Conservation (phyloP, 2,113 vertebrate species). For the Leptobrachium ailaonicum region DNA sequence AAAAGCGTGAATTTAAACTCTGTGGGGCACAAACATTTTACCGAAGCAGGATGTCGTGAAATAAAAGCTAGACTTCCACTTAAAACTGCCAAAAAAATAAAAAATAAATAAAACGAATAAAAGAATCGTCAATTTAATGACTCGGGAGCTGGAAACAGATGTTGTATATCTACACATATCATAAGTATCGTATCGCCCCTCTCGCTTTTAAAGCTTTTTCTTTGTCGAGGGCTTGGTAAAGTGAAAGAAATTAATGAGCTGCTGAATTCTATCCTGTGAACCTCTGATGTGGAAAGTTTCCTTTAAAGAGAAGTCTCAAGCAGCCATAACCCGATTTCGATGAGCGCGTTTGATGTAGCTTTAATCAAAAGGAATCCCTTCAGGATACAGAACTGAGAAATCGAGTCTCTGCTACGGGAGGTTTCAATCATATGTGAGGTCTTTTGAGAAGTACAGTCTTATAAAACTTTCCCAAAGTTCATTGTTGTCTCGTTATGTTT, state of each 20-base stretch:
- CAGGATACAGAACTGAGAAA: neutral
- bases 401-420: neutral
- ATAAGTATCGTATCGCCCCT: slow-evolving; percentile 67
- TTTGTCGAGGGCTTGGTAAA: slow-evolving; percentile 78
- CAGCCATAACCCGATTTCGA: slow-evolving; percentile 56
- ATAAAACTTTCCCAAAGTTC: too few species aligned
- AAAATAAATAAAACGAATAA: slow-evolving; percentile 69
- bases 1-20: slow-evolving; percentile 56
- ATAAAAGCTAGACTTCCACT: slow-evolving; percentile 76
- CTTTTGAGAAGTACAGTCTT: too few species aligned
- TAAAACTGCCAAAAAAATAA: slow-evolving; percentile 76
- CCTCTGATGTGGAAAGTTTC: slow-evolving; percentile 73
- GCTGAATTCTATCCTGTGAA: slow-evolving; percentile 73
- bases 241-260: slow-evolving; percentile 81
- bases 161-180: slow-evolving; percentile 60
- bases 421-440: too few species aligned
- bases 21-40: neutral
- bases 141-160: slow-evolving; percentile 75
- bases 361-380: slow-evolving; percentile 46
- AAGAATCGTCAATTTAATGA: slow-evolving; percentile 80
- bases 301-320: slow-evolving; percentile 57
- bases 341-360: slow-evolving; percentile 62
- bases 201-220: slow-evolving; percentile 76
- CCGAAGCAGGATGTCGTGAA: slow-evolving; percentile 41
- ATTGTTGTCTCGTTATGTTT: too few species aligned